These are phyloP conservation scores for Phasianus colchicus DNA, from an alignment of 2,113 vertebrate species.

Conservation along the genomic window DNA sequence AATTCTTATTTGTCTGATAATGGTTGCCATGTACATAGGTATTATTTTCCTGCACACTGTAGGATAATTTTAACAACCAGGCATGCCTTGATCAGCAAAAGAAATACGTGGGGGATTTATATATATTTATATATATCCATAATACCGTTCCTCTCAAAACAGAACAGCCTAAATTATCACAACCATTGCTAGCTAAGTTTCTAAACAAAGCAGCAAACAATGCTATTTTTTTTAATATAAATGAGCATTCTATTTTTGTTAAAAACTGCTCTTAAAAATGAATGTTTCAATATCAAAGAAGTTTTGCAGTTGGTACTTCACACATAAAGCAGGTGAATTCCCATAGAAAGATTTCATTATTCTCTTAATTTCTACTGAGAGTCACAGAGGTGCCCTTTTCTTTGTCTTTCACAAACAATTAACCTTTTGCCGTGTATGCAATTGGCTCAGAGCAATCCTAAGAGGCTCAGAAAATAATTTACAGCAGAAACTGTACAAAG, in stretches of 20 bases:
- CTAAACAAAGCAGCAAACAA: neutral
- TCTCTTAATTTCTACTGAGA: slow-evolving; percentile 68
- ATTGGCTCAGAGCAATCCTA: slow-evolving; percentile 66
- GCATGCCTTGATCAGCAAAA: neutral
- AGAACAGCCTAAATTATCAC: neutral
- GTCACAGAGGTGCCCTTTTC: slow-evolving; percentile 60
- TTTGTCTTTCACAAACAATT: slow-evolving; percentile 79
- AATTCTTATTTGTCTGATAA: neutral
- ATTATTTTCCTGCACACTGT: neutral
- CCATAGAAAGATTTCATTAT: slow-evolving; percentile 57
- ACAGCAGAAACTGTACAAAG: slow-evolving; percentile 62
- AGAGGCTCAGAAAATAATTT: slow-evolving; percentile 72
- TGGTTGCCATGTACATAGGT: neutral
- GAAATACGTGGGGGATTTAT: neutral
- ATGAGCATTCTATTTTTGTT: neutral
- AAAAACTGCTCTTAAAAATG: neutral
- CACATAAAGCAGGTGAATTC: slow-evolving; percentile 37
- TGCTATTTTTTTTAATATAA: neutral
- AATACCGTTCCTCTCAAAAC: neutral
- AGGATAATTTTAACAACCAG: neutral
- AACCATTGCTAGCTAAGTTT: neutral
- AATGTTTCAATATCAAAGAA: neutral
- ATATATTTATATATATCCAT: neutral
- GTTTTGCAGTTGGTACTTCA: neutral
- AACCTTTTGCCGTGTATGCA: slow-evolving; percentile 73